Conservation (phyloP, 2,888 invertebrate genomes). For the Phlogophora meticulosa region DNA sequence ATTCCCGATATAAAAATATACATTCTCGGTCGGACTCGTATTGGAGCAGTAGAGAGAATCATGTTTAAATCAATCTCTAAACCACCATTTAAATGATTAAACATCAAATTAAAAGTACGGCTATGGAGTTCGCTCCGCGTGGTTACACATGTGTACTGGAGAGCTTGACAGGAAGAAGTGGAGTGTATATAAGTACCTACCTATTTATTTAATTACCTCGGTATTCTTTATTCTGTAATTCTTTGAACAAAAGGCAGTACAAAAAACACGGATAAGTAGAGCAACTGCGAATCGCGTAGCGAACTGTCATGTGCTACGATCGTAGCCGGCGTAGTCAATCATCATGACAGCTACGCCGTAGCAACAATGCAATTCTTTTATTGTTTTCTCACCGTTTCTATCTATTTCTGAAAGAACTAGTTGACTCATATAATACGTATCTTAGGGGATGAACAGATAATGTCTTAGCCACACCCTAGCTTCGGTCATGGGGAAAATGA, state of each 20-base stretch:
- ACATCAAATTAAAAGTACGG: no score
- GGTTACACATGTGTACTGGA: no score
- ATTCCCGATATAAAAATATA: no score
- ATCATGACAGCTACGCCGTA: slow-evolving; percentile 47
- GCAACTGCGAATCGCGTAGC: slow-evolving; percentile 16
- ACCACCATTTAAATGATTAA: no score
- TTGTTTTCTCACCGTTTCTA: slow-evolving; percentile 3
- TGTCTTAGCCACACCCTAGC: slow-evolving; percentile 4
- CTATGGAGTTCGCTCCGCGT: no score
- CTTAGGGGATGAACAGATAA: slow-evolving; percentile 3
- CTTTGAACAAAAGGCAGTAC: not conserved
- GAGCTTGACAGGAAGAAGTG: no score
- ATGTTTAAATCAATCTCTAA: no score
- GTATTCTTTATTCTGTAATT: no score
- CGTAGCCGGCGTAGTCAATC: slow-evolving; percentile 44
- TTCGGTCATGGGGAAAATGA: slow-evolving; percentile 23
- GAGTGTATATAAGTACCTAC: no score
- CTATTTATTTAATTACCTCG: no score
- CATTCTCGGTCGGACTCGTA: no score
- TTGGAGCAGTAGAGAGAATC: no score
- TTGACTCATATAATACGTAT: not conserved
- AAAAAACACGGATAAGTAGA: slow-evolving; percentile 8
- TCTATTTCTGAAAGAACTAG: not conserved
- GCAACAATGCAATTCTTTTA: slow-evolving; percentile 40
- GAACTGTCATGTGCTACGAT: slow-evolving; percentile 31